Conservation (phyloP, 2,797 vertebrate genomes). For the Chelon auratus region DNA sequence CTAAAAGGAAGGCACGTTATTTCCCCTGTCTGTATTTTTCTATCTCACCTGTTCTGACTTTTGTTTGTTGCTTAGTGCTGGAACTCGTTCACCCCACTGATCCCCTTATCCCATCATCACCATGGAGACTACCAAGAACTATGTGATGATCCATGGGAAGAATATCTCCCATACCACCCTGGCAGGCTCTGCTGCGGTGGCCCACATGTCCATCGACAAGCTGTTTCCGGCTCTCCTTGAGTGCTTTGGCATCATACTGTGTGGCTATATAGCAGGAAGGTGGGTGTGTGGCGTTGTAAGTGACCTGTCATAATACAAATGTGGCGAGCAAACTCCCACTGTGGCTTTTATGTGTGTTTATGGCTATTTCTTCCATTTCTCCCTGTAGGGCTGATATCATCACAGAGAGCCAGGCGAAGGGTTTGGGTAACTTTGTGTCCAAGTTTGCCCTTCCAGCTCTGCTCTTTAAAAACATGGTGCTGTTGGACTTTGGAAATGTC, state of each 20-base stretch:
- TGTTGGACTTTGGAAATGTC: constrained; percentile 92
- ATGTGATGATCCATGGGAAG: constrained; percentile 78
- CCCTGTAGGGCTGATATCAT: constrained; percentile 87
- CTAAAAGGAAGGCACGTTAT: not conserved
- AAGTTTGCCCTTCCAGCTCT: constrained; percentile 96
- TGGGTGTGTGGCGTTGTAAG: constrained; percentile 12
- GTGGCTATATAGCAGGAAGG: constrained; percentile 94
- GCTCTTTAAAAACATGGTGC: constrained; percentile 98
- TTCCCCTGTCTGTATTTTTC: not conserved
- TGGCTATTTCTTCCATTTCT: not conserved
- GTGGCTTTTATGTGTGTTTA: not conserved
- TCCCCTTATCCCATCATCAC: constrained; percentile 13
- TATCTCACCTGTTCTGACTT: not conserved
- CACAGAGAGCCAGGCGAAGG: constrained; percentile 91
- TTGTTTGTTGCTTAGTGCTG: not conserved
- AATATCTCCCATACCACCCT: constrained; percentile 73
- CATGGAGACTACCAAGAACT: constrained; percentile 72
- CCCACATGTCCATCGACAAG: constrained; percentile 94
- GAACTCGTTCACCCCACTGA: not conserved
- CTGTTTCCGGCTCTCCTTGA: constrained; percentile 96
- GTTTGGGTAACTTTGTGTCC: constrained; percentile 95
- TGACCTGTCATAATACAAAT: not conserved
- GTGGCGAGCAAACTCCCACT: not conserved
- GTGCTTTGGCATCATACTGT: constrained; percentile 97
- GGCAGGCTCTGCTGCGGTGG: constrained; percentile 52